Conservation (phyloP, 2,113 vertebrate genomes). For the Mola mola region DNA sequence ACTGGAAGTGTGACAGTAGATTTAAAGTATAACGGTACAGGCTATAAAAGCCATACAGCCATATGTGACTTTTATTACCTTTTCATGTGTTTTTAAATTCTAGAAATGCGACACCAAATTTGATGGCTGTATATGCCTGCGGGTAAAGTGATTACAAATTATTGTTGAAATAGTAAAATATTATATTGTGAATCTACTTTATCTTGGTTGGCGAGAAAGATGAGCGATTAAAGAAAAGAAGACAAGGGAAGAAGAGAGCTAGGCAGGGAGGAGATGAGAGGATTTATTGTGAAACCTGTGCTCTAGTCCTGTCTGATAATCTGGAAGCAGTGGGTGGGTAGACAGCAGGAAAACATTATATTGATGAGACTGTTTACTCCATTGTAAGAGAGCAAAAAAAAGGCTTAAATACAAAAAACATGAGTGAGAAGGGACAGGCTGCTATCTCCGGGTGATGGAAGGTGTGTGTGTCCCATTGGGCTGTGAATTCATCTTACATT, state of each 20-base stretch:
- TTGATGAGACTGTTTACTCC: slow-evolving; percentile 69
- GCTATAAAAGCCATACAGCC: too few relatives aligned
- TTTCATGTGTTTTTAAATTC: too few relatives aligned
- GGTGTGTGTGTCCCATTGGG: slow-evolving; percentile 10
- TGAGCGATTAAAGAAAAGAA: slow-evolving; percentile 29
- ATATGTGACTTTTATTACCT: background rate
- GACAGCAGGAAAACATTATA: slow-evolving; percentile 64
- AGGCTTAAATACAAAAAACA: slow-evolving; percentile 27
- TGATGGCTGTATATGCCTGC: too few relatives aligned
- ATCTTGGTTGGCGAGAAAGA: slow-evolving; percentile 9
- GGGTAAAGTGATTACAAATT: too few relatives aligned
- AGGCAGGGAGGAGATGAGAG: slow-evolving; percentile 32
- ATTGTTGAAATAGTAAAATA: background rate
- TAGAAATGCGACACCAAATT: too few relatives aligned
- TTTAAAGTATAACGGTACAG: too few relatives aligned
- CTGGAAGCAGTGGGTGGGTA: slow-evolving; percentile 56
- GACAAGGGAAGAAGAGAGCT: slow-evolving; percentile 39
- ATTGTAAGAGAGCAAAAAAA: slow-evolving; percentile 34
- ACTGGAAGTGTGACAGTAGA: too few relatives aligned
- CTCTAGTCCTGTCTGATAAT: slow-evolving; percentile 63
- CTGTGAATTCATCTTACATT: slow-evolving; percentile 7
- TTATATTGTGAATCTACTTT: background rate
- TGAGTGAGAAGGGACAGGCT: slow-evolving; percentile 17
- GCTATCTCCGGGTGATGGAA: slow-evolving; percentile 9
- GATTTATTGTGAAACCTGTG: slow-evolving; percentile 57